Evolutionary conservation across 2,113 vertebrate species (phyloP).

Genomic region (Actinemys pallida): DNA sequence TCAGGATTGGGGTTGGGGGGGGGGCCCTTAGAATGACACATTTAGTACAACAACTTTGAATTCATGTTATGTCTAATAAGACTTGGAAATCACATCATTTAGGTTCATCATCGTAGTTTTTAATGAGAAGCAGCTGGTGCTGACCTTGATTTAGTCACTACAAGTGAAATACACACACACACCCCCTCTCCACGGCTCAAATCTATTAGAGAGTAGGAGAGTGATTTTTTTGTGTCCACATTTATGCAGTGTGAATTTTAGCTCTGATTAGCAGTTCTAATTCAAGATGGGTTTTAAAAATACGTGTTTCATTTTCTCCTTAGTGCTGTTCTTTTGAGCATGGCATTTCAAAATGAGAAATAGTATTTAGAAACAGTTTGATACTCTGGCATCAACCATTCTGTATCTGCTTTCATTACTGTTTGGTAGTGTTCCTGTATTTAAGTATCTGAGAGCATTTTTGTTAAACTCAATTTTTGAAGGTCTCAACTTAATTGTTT

Average conservation of each 20-base stretch:
- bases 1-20: background rate
- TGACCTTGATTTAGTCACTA: background rate
- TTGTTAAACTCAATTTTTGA: background rate
- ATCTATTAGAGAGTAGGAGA: background rate
- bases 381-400: conserved; percentile 47
- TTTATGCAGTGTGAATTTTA: background rate
- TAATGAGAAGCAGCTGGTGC: background rate
- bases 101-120: background rate
- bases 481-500: conserved; percentile 3
- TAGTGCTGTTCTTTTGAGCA: background rate
- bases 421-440: conserved; percentile 21
- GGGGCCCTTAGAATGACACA: background rate
- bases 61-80: background rate
- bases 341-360: conserved; percentile 41
- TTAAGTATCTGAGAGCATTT: conserved; percentile 22
- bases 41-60: conserved; percentile 17
- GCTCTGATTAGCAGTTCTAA: background rate
- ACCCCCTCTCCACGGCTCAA: background rate
- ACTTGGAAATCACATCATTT: background rate
- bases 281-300: background rate
- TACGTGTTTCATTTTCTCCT: background rate
- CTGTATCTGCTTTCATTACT: conserved; percentile 17
- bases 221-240: background rate
- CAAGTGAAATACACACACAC: background rate
- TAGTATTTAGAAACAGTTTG: conserved; percentile 52